Conservation (phyloP, 2,888 invertebrate genomes). For the Drosophila tanythrix region DNA sequence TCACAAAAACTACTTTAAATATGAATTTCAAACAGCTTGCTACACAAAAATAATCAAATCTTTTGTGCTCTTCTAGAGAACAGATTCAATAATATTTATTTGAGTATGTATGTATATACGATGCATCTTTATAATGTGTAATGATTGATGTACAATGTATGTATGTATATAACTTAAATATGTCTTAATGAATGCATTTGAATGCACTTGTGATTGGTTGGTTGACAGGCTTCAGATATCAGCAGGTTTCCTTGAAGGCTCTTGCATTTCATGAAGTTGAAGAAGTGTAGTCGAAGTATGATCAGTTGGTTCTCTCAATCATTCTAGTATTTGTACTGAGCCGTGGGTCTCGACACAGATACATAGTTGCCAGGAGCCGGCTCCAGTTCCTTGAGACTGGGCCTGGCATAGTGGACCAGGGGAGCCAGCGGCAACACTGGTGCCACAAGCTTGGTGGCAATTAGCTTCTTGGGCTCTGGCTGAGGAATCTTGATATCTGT, state of each 20-base stretch:
- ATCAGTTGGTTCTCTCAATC: slow-evolving; percentile 9
- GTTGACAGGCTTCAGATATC: slow-evolving; percentile 38
- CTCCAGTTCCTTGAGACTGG: slow-evolving; percentile 47
- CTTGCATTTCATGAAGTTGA: slow-evolving; percentile 28
- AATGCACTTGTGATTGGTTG: slow-evolving; percentile 21
- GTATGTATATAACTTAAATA: slow-evolving; percentile 63
- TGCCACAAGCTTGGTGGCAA: slow-evolving; percentile 68
- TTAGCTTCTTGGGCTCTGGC: slow-evolving; percentile 66
- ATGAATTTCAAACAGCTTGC: background rate
- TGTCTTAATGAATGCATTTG: slow-evolving; percentile 38
- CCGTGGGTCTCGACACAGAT: slow-evolving; percentile 71
- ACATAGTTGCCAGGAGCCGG: slow-evolving; percentile 70
- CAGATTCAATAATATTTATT: slow-evolving; percentile 56
- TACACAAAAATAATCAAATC: background rate
- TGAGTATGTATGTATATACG: slow-evolving; percentile 37
- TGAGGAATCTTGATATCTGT: slow-evolving; percentile 83
- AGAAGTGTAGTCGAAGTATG: slow-evolving; percentile 30
- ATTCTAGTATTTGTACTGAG: slow-evolving; percentile 76
- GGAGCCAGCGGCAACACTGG: slow-evolving; percentile 58
- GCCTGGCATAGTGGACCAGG: slow-evolving; percentile 70
- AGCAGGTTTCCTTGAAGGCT: slow-evolving; percentile 19
- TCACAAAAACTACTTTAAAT: background rate
- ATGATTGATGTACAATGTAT: slow-evolving; percentile 27
- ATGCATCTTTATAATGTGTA: slow-evolving; percentile 50
- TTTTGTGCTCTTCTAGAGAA: slow-evolving; percentile 68